Percentiles rank a stretch among this genome's conserved stretches.
phyloP scores from a whole-genome alignment of 2,113 vertebrate genomes.

The Oryctolagus cuniculus region DNA sequence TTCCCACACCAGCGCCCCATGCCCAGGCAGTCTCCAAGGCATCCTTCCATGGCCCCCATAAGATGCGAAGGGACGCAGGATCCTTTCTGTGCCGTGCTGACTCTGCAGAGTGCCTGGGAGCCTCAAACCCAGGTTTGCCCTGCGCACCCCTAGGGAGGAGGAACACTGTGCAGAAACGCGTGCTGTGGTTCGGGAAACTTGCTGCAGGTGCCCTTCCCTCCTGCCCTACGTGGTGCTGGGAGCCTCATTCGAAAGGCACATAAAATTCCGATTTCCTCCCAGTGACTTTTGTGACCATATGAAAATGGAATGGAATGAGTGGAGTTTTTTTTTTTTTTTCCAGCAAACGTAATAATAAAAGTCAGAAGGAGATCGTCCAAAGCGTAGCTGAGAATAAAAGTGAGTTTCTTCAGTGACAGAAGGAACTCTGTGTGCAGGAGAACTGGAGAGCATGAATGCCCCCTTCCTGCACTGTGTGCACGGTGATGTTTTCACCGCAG shows the following conservation, averaged over 20 bases:
- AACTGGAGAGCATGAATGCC: not conserved
- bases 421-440: not conserved
- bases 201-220: too few relatives aligned
- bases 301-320: not conserved
- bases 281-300: not conserved
- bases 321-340: not conserved
- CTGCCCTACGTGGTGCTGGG: not conserved
- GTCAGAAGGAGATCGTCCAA: slow-evolving; percentile 12
- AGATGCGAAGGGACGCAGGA: slow-evolving; percentile 28
- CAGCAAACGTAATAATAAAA: slow-evolving; percentile 9
- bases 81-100: slow-evolving; percentile 53
- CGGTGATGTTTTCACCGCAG: too few relatives aligned
- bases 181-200: not conserved
- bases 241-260: not conserved
- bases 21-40: not conserved
- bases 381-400: slow-evolving; percentile 25
- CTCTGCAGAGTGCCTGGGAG: slow-evolving; percentile 26
- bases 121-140: not conserved
- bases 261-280: not conserved
- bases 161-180: too few relatives aligned
- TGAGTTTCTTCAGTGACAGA: slow-evolving; percentile 21
- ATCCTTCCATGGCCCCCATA: not conserved
- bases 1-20: slow-evolving; percentile 18
- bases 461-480: not conserved
- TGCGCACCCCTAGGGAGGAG: not conserved